These are phyloP conservation scores for Equus quagga DNA, from an alignment of 2,113 vertebrate species.

Conservation along the genomic window DNA sequence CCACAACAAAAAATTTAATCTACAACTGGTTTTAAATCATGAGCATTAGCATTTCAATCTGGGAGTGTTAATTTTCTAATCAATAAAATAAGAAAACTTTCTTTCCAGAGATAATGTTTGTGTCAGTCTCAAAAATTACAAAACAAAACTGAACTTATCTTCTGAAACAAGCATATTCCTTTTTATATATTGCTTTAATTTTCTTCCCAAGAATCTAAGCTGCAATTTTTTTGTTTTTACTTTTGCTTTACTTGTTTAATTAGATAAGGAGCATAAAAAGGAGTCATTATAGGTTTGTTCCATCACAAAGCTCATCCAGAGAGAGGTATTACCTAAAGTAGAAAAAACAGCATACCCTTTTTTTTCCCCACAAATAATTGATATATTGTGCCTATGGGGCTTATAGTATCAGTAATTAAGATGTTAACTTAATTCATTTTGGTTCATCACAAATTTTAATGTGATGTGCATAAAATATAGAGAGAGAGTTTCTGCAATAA, in stretches of 20 bases:
- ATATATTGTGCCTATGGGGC: not conserved
- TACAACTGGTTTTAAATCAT: not conserved
- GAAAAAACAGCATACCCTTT: not conserved
- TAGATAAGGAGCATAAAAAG: not conserved
- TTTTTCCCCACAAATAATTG: not conserved
- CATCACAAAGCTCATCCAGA: not conserved
- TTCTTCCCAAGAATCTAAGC: not conserved
- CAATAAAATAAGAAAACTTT: not conserved
- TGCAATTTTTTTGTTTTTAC: not conserved
- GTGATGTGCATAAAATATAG: not conserved
- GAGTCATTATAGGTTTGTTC: not conserved
- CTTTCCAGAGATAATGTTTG: not conserved
- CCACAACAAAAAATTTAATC: not conserved
- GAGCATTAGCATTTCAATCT: not conserved
- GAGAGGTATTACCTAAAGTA: not conserved
- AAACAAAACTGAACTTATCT: not conserved
- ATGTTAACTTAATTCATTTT: not conserved
- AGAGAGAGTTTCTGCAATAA: not conserved
- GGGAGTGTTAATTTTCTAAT: not conserved
- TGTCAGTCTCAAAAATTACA: not conserved
- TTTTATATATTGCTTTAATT: slow-evolving; percentile 36
- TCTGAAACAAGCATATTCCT: not conserved
- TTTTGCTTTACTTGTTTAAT: slow-evolving; percentile 7
- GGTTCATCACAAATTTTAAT: not conserved
- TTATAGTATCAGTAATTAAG: not conserved